Conservation (phyloP, 1,140 invertebrate species). For the Meloidogyne chitwoodi region DNA sequence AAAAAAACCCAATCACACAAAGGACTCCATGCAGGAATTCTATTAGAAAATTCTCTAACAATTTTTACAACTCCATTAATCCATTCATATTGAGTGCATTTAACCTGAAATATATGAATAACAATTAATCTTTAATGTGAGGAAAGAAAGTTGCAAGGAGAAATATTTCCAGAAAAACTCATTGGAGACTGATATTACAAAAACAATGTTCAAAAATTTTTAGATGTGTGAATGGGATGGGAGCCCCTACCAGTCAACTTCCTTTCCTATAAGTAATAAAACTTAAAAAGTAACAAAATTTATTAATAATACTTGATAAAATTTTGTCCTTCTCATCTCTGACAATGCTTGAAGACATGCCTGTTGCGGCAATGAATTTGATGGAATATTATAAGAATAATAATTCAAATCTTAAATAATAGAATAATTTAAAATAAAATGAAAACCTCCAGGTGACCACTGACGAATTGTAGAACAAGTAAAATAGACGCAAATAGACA, state of each 20-base stretch:
- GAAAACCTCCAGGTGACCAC: conserved; percentile 10
- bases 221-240: too few relatives aligned
- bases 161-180: too few relatives aligned
- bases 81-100: background rate
- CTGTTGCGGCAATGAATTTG: conserved; percentile 4
- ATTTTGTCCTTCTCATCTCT: conserved; percentile 13
- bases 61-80: conserved; percentile 8
- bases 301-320: conserved; percentile 22
- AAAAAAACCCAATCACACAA: conserved; percentile 10
- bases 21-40: conserved; percentile 5
- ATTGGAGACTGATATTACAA: too few relatives aligned
- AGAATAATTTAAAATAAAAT: background rate
- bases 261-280: too few relatives aligned
- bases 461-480: conserved; percentile 9
- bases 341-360: conserved; percentile 8
- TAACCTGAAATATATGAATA: background rate
- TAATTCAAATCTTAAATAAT: background rate
- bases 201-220: too few relatives aligned
- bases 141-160: too few relatives aligned
- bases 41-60: conserved; percentile 2
- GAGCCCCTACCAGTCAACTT: too few relatives aligned
- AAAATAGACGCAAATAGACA: conserved; percentile 4
- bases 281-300: too few relatives aligned
- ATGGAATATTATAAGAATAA: conserved; percentile 7
- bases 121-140: background rate